These are phyloP conservation scores for Pyrochroa serraticornis DNA, from an alignment of 2,888 invertebrate species.

Conservation along the genomic window DNA sequence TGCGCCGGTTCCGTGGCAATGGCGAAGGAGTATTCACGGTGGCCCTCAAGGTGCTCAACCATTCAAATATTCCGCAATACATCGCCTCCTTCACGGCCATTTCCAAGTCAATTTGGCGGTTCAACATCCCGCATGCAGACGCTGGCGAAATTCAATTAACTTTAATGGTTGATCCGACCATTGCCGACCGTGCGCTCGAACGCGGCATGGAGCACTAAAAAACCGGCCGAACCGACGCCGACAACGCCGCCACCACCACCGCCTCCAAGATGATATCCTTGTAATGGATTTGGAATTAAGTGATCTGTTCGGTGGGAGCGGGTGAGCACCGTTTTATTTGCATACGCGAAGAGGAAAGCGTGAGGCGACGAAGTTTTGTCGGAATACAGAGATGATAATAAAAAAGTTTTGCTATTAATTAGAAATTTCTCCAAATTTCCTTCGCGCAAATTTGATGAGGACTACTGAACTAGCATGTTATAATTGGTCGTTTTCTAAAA, in stretches of 20 bases:
- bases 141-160: conserved; percentile 63
- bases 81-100: conserved; percentile 56
- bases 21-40: conserved; percentile 33
- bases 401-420: no score
- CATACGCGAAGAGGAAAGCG: conserved; percentile 10
- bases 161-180: conserved; percentile 61
- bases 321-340: conserved; percentile 20
- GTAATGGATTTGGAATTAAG: conserved; percentile 56
- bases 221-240: conserved; percentile 16
- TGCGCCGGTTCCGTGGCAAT: conserved; percentile 2
- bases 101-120: conserved; percentile 60
- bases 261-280: conserved; percentile 44
- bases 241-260: conserved; percentile 1
- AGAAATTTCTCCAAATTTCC: no score
- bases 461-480: no score
- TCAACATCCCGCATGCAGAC: conserved; percentile 57
- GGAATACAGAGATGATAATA: no score
- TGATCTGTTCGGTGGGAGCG: conserved; percentile 45
- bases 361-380: no score
- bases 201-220: conserved; percentile 43
- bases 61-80: conserved; percentile 56
- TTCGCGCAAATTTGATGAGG: no score
- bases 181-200: conserved; percentile 49
- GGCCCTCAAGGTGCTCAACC: conserved; percentile 52
- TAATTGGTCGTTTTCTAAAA: no score